Evolutionary conservation across 2,797 vertebrate genomes (phyloP), one percentile per base, ranked within the genome.

Genomic region (Macroramphosus scolopax): DNA sequence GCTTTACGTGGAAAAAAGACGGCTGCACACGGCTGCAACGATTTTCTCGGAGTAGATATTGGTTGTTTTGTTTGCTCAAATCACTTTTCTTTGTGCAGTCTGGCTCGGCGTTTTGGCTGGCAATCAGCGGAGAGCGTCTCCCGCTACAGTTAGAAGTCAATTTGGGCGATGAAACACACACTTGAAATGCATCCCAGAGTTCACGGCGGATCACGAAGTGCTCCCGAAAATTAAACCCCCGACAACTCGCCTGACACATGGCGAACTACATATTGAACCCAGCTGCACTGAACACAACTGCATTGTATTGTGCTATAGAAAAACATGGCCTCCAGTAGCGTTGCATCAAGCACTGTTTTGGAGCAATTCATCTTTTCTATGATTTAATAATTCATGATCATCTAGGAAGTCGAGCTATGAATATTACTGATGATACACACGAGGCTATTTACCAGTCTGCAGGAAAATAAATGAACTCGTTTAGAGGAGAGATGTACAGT

Each of bases 371-470:
- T 86, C 77, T 83, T 85, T 74, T 73, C 70, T 50, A 60, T 51
- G 49, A 67, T 66, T 88, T 84, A 86, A 87, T 88, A 87, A 88
- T 87, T 88, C 76, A 87, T 86, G 72, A 83, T 83, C 75, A 81
- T 81, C 68, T 57, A 60, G 75, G 82, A 86, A 81, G 76, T 78
- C 71, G 73, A 78, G 76, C 78, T 71, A 79, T 85, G 82, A 86
- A 87, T 82, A 83, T 86, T 84, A 80, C 80, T 84, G 82, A 85
- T 80, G 80, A 83, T 84, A 75, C 86, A 86, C 85, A 84, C 62
- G 83, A 85, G 85, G 77, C 75, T 85, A 81, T 88, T 88, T 88
- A 86, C 82, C 76, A 85, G 80, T 81, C 76, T 75, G 78, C 76
- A 67, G 80, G 71, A 77, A n/a, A 84, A 83, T 59, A 81, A 77